Conservation (phyloP, 2,113 vertebrate genomes). For the Aythya baeri region DNA sequence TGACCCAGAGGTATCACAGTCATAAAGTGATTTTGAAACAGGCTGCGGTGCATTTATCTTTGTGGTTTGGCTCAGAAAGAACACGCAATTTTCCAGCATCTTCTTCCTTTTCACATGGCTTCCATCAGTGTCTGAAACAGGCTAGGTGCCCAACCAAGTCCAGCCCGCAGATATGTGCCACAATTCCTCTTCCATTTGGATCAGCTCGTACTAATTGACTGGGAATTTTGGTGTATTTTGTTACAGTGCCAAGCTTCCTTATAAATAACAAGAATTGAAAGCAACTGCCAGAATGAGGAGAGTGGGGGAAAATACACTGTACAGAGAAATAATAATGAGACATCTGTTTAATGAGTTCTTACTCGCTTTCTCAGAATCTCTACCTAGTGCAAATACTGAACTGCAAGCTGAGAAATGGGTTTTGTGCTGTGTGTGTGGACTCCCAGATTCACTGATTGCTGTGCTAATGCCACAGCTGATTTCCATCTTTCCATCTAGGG, state of each 20-base stretch:
- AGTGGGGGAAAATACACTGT: neutral
- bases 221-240: neutral
- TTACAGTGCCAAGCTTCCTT: neutral
- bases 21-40: slow-evolving; percentile 21
- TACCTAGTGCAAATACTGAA: neutral
- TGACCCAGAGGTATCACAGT: slow-evolving; percentile 28
- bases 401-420: neutral
- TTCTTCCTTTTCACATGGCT: neutral
- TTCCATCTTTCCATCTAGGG: neutral
- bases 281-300: accelerated
- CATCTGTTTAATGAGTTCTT: neutral
- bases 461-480: neutral
- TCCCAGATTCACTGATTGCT: neutral
- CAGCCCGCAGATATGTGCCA: accelerated
- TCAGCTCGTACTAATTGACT: neutral
- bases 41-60: neutral
- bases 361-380: neutral
- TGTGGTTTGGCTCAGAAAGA: neutral
- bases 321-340: neutral
- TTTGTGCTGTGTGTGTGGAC: neutral
- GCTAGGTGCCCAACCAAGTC: neutral
- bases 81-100: neutral
- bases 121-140: neutral
- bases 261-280: neutral
- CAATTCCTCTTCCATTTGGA: neutral